Base-by-base conservation (phyloP, 1,140 invertebrate genomes). In the Plectrocnemia conspersa region DNA sequence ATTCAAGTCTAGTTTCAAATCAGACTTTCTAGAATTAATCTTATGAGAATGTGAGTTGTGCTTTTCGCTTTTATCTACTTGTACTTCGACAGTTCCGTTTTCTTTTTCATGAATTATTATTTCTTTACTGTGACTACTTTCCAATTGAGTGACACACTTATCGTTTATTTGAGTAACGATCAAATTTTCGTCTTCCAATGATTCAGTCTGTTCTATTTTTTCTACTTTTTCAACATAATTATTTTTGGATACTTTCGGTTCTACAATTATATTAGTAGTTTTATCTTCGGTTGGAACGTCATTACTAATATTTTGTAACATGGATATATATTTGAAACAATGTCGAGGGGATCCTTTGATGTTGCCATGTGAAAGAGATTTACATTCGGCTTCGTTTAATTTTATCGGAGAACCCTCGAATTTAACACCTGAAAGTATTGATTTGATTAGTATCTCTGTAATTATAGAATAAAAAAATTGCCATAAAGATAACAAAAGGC, bases 1-100 rank as follows among this genome's bases (percentile, higher is more conserved):
- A 25, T 56, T 58, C 18, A 61, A 32, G 15, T 57, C 55, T 49
- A 61, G 22, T 61, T 61, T 61, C 13, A 61, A 44, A 61, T 58
- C 59, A 21, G 55, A 58, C 45, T 61, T 61, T 35, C 48, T 44
- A 2, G 54, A 53, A 10, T 29, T 41, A 0, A 57, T n/a, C n/a
- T n/a, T n/a, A n/a, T n/a, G n/a, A n/a, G n/a, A n/a, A n/a, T n/a
- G n/a, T n/a, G n/a, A n/a, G n/a, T n/a, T n/a, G n/a, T n/a, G n/a
- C n/a, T 22, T 29, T n/a, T 44, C 24, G 27, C 29, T 23, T 56
- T 23, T 47, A 44, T 50, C 50, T 11, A 21, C 19, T 10, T 21
- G 35, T 11, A 15, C 13, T 52, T 46, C 35, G 9, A 18, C 11
- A n/a, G n/a, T n/a, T n/a, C n/a, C n/a, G n/a, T n/a, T n/a, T n/a